These are phyloP conservation scores for Lagopus leucura DNA, from an alignment of 2,113 vertebrate genomes.

Conservation along the genomic window DNA sequence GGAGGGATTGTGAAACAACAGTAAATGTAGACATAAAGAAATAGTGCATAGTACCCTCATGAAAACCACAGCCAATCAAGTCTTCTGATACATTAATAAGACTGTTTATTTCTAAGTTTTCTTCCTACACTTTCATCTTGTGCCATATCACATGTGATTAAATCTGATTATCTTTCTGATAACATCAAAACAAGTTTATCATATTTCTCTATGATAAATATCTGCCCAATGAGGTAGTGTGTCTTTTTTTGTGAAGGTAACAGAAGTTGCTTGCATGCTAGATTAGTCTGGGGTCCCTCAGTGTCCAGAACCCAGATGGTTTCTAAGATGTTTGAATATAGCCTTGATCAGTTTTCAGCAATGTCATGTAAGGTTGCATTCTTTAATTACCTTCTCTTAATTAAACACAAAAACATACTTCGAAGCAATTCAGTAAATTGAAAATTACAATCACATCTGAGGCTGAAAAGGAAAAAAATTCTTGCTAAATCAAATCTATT, in stretches of 20 bases:
- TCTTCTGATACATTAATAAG: not conserved
- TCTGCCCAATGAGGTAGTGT: not conserved
- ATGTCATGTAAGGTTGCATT: not conserved
- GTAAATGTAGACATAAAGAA: not conserved
- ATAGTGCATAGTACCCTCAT: not conserved
- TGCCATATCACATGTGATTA: not conserved
- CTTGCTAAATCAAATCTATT: not conserved
- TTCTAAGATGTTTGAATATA: not conserved
- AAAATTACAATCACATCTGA: accelerated
- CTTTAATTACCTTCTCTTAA: not conserved
- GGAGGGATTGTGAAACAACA: not conserved
- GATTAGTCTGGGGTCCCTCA: not conserved
- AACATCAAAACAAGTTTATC: not conserved
- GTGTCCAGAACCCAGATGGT: not conserved
- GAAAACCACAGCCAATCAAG: not conserved
- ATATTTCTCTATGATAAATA: not conserved
- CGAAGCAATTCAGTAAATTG: not conserved
- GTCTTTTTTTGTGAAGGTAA: not conserved
- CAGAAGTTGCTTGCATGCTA: not conserved
- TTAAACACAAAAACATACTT: not conserved
- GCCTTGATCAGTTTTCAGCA: not conserved
- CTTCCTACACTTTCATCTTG: not conserved
- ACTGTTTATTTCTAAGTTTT: not conserved
- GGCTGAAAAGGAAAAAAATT: not conserved
- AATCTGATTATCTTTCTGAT: not conserved